phyloP scores from a whole-genome alignment of 1,140 invertebrate genomes.

The Cotesia typhae region DNA sequence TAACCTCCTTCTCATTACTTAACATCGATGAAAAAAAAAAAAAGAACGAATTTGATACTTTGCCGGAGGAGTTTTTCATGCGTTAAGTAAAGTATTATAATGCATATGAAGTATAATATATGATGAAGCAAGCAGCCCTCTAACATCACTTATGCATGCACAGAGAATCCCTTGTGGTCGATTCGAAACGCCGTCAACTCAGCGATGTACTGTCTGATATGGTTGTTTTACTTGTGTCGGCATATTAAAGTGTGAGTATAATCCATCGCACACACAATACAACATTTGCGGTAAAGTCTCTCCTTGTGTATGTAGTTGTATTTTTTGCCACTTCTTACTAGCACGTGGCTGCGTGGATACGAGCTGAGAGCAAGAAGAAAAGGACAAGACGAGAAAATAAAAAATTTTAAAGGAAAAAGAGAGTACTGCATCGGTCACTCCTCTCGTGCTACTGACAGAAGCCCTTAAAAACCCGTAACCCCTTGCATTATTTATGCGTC shows the following conservation, averaged over 20 bases:
- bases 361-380: background rate
- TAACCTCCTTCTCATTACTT: no score
- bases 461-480: slow-evolving; percentile 17
- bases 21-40: no score
- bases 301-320: background rate
- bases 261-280: background rate
- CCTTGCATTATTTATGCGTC: slow-evolving; percentile 57
- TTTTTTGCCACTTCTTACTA: slow-evolving; percentile 16
- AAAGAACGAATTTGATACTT: background rate
- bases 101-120: background rate
- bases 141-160: slow-evolving; percentile 23
- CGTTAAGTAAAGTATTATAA: slow-evolving; percentile 11
- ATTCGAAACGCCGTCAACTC: slow-evolving; percentile 12
- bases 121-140: slow-evolving; percentile 10
- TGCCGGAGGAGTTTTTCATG: background rate
- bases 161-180: slow-evolving; percentile 1
- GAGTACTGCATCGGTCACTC: slow-evolving; percentile 20
- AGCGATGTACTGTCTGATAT: slow-evolving; percentile 2
- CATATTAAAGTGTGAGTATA: no score
- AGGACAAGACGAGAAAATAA: slow-evolving; percentile 5
- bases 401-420: no score
- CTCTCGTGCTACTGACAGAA: slow-evolving; percentile 29
- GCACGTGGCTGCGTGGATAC: background rate
- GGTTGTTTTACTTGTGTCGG: background rate
- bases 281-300: background rate